Percentiles rank a stretch among this genome's conserved stretches.
phyloP scores from a whole-genome alignment of 2,888 invertebrate species.

The Dascillus cervinus region DNA sequence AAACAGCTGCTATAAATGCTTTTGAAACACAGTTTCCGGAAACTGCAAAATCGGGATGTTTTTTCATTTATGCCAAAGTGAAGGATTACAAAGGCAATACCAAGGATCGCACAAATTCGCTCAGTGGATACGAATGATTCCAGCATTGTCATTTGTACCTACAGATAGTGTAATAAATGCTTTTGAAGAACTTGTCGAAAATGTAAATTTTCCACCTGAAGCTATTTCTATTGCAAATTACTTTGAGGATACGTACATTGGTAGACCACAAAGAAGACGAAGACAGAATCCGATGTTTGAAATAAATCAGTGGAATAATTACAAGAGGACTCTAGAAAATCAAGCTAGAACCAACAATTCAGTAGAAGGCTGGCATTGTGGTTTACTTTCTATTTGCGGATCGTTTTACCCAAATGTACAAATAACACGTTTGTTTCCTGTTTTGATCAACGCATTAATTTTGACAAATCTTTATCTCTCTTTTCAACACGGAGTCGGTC shows the following conservation, averaged over 20 bases:
- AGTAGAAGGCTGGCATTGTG: constrained; percentile 15
- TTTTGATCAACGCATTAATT: no score
- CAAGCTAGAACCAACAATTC: constrained; percentile 10
- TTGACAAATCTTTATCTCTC: no score
- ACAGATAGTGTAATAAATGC: constrained; percentile 6
- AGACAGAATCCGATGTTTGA: constrained; percentile 3
- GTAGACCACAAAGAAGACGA: constrained; percentile 6
- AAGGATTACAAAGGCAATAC: no score
- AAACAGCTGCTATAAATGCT: constrained; percentile 5
- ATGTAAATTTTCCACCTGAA: constrained; percentile 4
- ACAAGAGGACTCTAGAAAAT: constrained; percentile 1
- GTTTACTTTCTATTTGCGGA: no score
- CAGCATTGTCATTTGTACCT: no score
- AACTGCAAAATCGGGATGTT: no score
- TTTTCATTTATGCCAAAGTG: no score
- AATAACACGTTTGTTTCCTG: no score
- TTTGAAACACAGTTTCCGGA: constrained; percentile 5
- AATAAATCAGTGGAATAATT: constrained; percentile 6
- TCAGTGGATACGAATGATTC: no score
- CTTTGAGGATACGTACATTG: constrained; percentile 12
- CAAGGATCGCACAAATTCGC: no score
- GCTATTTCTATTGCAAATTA: constrained; percentile 7
- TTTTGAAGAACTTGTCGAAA: constrained; percentile 4
- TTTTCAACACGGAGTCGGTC: no score
- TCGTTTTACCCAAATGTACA: no score